phyloP scores from a whole-genome alignment of 1,140 invertebrate species.

The Probaryconus sp. region DNA sequence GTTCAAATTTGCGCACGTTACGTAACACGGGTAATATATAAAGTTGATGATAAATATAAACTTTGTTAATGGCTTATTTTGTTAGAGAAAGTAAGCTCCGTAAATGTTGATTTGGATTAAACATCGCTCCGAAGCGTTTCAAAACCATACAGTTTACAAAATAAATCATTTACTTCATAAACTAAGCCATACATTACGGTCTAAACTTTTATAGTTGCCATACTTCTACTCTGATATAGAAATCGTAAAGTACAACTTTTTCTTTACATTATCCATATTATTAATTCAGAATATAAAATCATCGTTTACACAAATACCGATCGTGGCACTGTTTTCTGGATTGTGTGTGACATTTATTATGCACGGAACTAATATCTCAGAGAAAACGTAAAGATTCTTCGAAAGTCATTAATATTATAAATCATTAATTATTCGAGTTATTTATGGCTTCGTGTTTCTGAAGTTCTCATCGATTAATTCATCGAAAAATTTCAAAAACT shows the following conservation, averaged over 20 bases:
- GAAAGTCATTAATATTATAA: too few relatives aligned
- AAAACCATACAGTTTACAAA: conserved; percentile 25
- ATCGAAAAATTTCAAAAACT: too few relatives aligned
- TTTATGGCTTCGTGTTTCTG: too few relatives aligned
- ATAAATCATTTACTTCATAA: conserved; percentile 33
- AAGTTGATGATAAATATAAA: conserved; percentile 52
- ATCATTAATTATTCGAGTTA: too few relatives aligned
- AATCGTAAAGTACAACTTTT: background rate
- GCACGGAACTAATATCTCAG: too few relatives aligned
- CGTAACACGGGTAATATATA: conserved; percentile 35
- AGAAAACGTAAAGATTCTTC: too few relatives aligned
- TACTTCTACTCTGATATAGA: conserved; percentile 1
- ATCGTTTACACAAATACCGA: too few relatives aligned
- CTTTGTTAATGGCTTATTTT: conserved; percentile 55
- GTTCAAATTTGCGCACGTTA: conserved; percentile 43
- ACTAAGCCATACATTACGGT: conserved; percentile 2
- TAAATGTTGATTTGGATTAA: conserved; percentile 52
- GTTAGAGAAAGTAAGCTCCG: conserved; percentile 31
- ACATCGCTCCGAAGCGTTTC: conserved; percentile 30
- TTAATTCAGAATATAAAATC: too few relatives aligned
- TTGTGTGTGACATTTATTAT: too few relatives aligned
- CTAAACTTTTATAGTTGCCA: conserved; percentile 9
- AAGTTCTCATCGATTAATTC: too few relatives aligned
- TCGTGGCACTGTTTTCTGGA: too few relatives aligned
- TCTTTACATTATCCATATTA: too few relatives aligned